These are phyloP conservation scores for Drosophila maculinotata DNA, from an alignment of 2,888 invertebrate species.

Conservation along the genomic window DNA sequence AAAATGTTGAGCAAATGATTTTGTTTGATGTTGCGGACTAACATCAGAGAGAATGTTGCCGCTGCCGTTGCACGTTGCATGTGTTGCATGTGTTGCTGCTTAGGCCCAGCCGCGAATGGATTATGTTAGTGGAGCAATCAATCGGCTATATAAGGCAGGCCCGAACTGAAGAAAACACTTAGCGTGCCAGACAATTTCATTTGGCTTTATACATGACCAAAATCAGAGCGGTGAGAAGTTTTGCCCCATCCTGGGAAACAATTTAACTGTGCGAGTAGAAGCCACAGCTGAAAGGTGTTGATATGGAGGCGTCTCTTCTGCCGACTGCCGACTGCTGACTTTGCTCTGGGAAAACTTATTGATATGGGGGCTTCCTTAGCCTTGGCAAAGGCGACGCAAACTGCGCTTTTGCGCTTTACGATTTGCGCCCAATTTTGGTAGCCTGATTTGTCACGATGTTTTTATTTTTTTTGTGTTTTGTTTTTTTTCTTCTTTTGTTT, in stretches of 20 bases:
- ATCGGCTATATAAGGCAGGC: constrained; percentile 78
- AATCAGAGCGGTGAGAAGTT: constrained; percentile 58
- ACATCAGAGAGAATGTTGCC: constrained; percentile 55
- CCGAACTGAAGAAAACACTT: constrained; percentile 74
- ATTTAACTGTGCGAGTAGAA: constrained; percentile 43
- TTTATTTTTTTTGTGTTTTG: constrained; percentile 49
- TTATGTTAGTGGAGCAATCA: constrained; percentile 81
- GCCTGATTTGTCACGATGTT: constrained; percentile 85
- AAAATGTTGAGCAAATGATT: constrained; percentile 47
- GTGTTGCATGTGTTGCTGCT: constrained; percentile 43
- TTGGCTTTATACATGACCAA: constrained; percentile 73
- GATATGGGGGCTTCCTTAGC: constrained; percentile 68
- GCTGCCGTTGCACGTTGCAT: constrained; percentile 52
- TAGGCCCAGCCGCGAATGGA: constrained; percentile 47
- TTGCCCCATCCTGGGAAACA: constrained; percentile 57
- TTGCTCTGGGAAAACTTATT: constrained; percentile 66
- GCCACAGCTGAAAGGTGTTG: constrained; percentile 49
- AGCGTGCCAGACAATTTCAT: constrained; percentile 75
- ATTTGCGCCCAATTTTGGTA: constrained; percentile 84
- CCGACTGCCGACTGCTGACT: constrained; percentile 19
- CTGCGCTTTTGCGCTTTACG: constrained; percentile 38
- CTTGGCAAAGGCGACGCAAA: constrained; percentile 44
- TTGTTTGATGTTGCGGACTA: constrained; percentile 55
- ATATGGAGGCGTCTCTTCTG: constrained; percentile 57
- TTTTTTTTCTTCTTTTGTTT: constrained; percentile 22